These are phyloP conservation scores for Percopsis transmontana DNA, from an alignment of 2,113 vertebrate genomes.

Conservation along the genomic window DNA sequence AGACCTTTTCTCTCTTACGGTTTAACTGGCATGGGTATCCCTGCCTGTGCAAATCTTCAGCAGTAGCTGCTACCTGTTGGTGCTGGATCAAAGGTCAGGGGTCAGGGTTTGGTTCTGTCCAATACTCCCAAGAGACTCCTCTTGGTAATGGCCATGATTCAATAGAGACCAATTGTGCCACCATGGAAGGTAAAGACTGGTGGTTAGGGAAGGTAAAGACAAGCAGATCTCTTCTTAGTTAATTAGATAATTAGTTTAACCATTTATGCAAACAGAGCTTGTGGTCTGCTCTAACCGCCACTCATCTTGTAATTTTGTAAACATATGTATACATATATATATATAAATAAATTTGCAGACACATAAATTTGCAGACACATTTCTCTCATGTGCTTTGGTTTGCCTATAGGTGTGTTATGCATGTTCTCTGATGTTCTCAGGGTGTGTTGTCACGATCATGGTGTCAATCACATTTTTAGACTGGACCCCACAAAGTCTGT, in stretches of 20 bases:
- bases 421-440: slow-evolving; percentile 25
- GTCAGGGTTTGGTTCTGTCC: slow-evolving; percentile 16
- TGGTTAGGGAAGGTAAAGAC: slow-evolving; percentile 49
- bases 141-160: slow-evolving; percentile 14
- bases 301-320: background rate
- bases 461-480: slow-evolving; percentile 22
- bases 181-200: slow-evolving; percentile 16
- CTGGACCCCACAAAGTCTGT: slow-evolving; percentile 22
- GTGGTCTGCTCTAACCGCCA: background rate
- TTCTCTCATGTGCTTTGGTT: background rate
- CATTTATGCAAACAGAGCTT: background rate
- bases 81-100: background rate
- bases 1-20: slow-evolving; percentile 17
- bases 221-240: slow-evolving; percentile 9
- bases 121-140: slow-evolving; percentile 14
- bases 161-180: background rate
- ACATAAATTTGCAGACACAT: background rate
- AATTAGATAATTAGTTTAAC: background rate
- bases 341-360: background rate
- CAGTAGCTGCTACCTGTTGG: slow-evolving; percentile 13
- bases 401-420: background rate
- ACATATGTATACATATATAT: background rate
- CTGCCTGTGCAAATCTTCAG: slow-evolving; percentile 13
- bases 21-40: slow-evolving; percentile 12
- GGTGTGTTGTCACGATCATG: slow-evolving; percentile 7